These are phyloP conservation scores for Leucophenga montana DNA, from an alignment of 2,888 invertebrate genomes.

Conservation along the genomic window DNA sequence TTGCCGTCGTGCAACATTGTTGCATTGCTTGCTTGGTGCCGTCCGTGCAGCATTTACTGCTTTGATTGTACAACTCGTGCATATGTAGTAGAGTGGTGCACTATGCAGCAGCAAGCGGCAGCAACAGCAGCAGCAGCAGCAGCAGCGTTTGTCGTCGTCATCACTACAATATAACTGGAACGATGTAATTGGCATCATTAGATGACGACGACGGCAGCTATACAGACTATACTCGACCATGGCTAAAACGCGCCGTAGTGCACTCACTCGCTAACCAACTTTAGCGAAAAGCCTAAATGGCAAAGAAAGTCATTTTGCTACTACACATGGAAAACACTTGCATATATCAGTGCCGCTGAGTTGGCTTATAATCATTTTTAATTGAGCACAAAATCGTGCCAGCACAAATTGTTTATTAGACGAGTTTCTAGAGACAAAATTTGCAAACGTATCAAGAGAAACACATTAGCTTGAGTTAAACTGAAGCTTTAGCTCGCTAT, in stretches of 20 bases:
- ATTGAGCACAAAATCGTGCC: slow-evolving; percentile 17
- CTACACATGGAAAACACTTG: slow-evolving; percentile 2
- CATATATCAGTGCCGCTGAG: background rate
- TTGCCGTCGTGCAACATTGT: background rate
- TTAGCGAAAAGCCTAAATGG: slow-evolving; percentile 5
- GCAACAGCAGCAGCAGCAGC: too few relatives aligned
- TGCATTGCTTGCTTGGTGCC: background rate
- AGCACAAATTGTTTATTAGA: slow-evolving; percentile 25
- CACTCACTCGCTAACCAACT: too few relatives aligned
- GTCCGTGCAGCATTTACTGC: background rate
- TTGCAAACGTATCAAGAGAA: too few relatives aligned
- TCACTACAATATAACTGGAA: slow-evolving; percentile 60
- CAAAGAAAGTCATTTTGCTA: slow-evolving; percentile 32
- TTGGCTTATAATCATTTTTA: too few relatives aligned
- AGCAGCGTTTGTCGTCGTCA: slow-evolving; percentile 45
- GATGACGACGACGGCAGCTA: slow-evolving; percentile 49
- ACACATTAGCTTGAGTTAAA: too few relatives aligned
- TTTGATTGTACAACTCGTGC: background rate
- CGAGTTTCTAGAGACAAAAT: background rate
- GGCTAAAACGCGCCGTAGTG: slow-evolving; percentile 14
- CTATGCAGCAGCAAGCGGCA: too few relatives aligned
- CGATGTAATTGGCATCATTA: slow-evolving; percentile 68
- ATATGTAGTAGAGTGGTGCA: too few relatives aligned
- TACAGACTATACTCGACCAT: slow-evolving; percentile 36
- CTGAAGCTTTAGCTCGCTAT: too few relatives aligned